Percentiles rank a stretch among this genome's conserved stretches.
Evolutionary conservation across 2,113 vertebrate species (phyloP).

Genomic region (Polypterus senegalus): DNA sequence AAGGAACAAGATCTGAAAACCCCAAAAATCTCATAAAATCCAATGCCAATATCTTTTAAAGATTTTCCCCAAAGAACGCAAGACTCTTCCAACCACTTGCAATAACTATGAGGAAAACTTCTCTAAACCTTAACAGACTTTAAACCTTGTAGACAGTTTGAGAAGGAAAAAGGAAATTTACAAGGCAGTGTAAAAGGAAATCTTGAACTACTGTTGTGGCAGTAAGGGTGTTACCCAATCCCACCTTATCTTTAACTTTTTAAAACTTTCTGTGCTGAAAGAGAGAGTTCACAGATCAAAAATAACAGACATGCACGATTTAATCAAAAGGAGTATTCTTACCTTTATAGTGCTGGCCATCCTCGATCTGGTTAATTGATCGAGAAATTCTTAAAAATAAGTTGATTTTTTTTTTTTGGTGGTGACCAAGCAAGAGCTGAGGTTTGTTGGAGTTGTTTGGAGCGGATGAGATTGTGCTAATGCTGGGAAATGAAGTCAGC

Average conservation of each 20-base stretch:
- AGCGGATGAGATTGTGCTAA: conserved; percentile 93
- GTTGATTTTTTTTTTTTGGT: conserved; percentile 44
- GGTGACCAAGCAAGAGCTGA: conserved; percentile 17
- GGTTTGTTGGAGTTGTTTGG: conserved; percentile 63
- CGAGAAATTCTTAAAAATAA: conserved; percentile 59
- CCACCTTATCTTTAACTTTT: conserved; percentile 48
- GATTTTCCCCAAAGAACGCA: too few species aligned
- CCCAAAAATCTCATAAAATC: too few species aligned
- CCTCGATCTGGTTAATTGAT: conserved; percentile 61
- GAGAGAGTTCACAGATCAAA: conserved; percentile 1
- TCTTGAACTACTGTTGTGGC: conserved; percentile 74
- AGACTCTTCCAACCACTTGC: too few species aligned
- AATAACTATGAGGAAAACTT: conserved; percentile 20
- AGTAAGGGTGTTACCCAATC: conserved; percentile 72
- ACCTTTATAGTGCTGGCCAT: conserved; percentile 90
- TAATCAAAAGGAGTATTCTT: conserved; percentile 31
- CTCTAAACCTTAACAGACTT: conserved; percentile 50
- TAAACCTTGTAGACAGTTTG: conserved; percentile 67
- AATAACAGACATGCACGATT: conserved; percentile 29
- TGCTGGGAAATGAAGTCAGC: conserved; percentile 88
- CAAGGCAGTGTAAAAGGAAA: conserved; percentile 74
- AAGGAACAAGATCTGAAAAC: too few species aligned
- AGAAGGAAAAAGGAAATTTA: conserved; percentile 89
- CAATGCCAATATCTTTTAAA: too few species aligned
- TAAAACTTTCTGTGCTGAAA: neutral